These are phyloP conservation scores for Chaenocephalus aceratus DNA, from an alignment of 2,113 vertebrate genomes.

Conservation along the genomic window DNA sequence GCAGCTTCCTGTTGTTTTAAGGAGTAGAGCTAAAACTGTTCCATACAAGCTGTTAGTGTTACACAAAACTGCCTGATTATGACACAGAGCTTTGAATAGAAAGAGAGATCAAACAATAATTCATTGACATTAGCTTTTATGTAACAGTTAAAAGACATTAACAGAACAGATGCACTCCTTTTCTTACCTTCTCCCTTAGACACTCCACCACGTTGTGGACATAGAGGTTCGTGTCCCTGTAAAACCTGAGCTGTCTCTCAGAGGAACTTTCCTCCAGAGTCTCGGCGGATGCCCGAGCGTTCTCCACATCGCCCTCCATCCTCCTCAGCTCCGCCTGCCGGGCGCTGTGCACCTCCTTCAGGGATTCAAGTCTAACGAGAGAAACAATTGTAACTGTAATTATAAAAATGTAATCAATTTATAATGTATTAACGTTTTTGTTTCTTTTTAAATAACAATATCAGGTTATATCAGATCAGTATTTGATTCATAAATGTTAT, in stretches of 20 bases:
- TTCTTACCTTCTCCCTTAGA: conserved; percentile 91
- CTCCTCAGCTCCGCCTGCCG: conserved; percentile 90
- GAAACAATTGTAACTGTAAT: background rate
- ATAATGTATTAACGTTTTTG: too few species aligned
- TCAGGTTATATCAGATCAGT: background rate
- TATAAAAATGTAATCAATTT: background rate
- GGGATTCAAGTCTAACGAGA: conserved; percentile 82
- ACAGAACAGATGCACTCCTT: background rate
- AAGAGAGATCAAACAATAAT: background rate
- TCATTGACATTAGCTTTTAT: background rate
- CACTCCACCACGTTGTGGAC: conserved; percentile 91
- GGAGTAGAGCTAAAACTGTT: background rate
- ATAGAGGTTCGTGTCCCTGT: conserved; percentile 88
- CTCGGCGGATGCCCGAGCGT: conserved; percentile 82
- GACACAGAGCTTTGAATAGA: background rate
- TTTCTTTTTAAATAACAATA: background rate
- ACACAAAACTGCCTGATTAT: background rate
- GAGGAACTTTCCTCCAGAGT: conserved; percentile 85
- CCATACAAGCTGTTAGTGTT: background rate
- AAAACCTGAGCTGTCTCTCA: conserved; percentile 88
- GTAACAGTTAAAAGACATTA: background rate
- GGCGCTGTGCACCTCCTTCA: conserved; percentile 89
- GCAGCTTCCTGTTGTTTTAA: background rate
- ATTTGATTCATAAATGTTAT: background rate
- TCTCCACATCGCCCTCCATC: conserved; percentile 85